Evolutionary conservation across 1,140 invertebrate genomes (phyloP), one percentile per base, ranked within the genome.

Genomic region (Cydia amplana): DNA sequence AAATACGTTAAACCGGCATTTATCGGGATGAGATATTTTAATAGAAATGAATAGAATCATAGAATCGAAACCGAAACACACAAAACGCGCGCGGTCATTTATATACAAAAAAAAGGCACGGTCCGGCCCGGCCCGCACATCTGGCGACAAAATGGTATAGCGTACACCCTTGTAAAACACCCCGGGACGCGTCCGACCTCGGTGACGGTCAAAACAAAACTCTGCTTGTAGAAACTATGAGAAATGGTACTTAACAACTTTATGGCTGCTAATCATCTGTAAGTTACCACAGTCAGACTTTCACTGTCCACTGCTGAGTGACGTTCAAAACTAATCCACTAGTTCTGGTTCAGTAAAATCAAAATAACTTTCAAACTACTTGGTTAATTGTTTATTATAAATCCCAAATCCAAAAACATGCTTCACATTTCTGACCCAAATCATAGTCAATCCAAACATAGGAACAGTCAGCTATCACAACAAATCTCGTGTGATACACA

Each of bases 161-260:
- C n/a, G n/a, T n/a, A n/a, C n/a, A n/a, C n/a, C n/a, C n/a, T n/a
- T n/a, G n/a, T n/a, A n/a, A n/a, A n/a, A n/a, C n/a, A n/a, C n/a
- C n/a, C n/a, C n/a, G n/a, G n/a, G n/a, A n/a, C n/a, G n/a, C n/a
- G n/a, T n/a, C n/a, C n/a, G n/a, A n/a, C n/a, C n/a, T n/a, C n/a
- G n/a, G n/a, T n/a, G n/a, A n/a, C n/a, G n/a, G n/a, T n/a, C n/a
- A n/a, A n/a, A n/a, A n/a, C n/a, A n/a, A n/a, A n/a, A n/a, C n/a
- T n/a, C n/a, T 78, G 75, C 81, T 79, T 82, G 78, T 77, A 77
- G 79, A 81, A 80, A 84, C 73, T 77, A 74, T 70, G 65, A 70
- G 65, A 70, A 70, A 70, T 20, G 7, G 18, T 70, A n/a, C n/a
- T n/a, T n/a, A 70, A 70, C 64, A 60, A 60, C 20, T 60, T 60